Conservation (phyloP, 2,797 vertebrate genomes). For the Sebastes oblongus region DNA sequence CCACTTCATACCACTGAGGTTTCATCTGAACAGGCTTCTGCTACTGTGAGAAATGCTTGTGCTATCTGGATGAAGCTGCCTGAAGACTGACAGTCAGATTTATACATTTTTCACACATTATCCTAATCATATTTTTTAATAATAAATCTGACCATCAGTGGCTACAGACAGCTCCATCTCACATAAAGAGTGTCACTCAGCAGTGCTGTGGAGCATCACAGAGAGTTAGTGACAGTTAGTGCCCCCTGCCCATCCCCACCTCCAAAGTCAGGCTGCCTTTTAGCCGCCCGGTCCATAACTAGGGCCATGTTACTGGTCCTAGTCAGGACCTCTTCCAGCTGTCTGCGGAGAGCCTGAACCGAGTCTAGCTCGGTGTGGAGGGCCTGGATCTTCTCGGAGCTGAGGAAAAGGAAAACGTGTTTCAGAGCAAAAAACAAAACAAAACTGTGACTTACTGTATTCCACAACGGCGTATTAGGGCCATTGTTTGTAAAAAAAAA, state of each 20-base stretch:
- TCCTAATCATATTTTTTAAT: neutral
- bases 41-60: conserved; percentile 54
- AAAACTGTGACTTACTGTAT: neutral
- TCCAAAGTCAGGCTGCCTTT: conserved; percentile 86
- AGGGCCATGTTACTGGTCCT: conserved; percentile 87
- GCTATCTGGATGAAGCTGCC: conserved; percentile 46
- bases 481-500: no score
- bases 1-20: conserved; percentile 59
- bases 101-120: neutral
- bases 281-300: conserved; percentile 86
- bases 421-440: neutral
- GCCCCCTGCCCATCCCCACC: conserved; percentile 90
- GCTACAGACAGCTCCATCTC: conserved; percentile 51
- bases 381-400: conserved; percentile 80
- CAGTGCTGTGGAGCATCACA: conserved; percentile 63
- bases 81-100: conserved; percentile 37
- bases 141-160: conserved; percentile 24
- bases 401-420: conserved; percentile 2
- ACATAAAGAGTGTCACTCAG: conserved; percentile 46
- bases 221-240: conserved; percentile 67
- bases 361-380: conserved; percentile 91
- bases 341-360: conserved; percentile 87
- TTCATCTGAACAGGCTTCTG: conserved; percentile 59
- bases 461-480: no score
- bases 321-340: conserved; percentile 91